Percentiles rank a stretch among this genome's conserved stretches.
phyloP scores from a whole-genome alignment of 2,888 invertebrate genomes.

The Arctia plantaginis region DNA sequence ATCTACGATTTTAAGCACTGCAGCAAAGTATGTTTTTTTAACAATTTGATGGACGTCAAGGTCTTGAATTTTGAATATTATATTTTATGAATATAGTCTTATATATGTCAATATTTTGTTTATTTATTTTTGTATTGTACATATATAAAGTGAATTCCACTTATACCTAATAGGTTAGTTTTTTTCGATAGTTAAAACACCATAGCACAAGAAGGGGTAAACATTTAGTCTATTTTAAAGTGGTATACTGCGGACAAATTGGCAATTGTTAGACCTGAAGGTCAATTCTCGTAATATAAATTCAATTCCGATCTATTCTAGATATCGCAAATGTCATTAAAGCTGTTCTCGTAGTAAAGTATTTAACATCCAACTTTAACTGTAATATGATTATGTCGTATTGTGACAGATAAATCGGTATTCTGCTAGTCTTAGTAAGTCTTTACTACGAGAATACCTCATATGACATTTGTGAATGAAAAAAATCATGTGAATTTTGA shows the following conservation, averaged over 20 bases:
- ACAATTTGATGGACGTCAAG: conserved; percentile 34
- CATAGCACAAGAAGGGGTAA: background rate
- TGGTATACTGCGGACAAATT: background rate
- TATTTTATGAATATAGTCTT: conserved; percentile 39
- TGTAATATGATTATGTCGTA: background rate
- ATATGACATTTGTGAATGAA: background rate
- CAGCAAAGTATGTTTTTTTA: conserved; percentile 20
- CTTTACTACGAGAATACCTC: background rate
- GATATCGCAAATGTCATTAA: background rate
- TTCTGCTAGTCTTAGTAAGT: background rate
- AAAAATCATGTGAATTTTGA: background rate
- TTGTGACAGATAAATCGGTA: background rate
- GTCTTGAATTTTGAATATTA: conserved; percentile 8
- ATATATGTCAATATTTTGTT: conserved; percentile 45
- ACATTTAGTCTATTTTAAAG: background rate
- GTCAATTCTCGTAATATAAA: background rate
- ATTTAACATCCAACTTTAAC: background rate
- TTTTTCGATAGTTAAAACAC: background rate
- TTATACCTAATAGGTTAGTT: conserved; percentile 17
- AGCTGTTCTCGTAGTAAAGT: background rate
- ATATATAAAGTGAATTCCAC: conserved; percentile 40
- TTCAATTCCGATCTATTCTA: background rate
- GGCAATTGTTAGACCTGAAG: background rate
- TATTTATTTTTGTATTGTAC: conserved; percentile 38
- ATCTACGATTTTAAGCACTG: conserved; percentile 14